A percentile compares a stretch with the other conserved stretches of the same genome.
phyloP scores from a whole-genome alignment of 2,888 invertebrate species.

The Crossocerus cetratus region DNA sequence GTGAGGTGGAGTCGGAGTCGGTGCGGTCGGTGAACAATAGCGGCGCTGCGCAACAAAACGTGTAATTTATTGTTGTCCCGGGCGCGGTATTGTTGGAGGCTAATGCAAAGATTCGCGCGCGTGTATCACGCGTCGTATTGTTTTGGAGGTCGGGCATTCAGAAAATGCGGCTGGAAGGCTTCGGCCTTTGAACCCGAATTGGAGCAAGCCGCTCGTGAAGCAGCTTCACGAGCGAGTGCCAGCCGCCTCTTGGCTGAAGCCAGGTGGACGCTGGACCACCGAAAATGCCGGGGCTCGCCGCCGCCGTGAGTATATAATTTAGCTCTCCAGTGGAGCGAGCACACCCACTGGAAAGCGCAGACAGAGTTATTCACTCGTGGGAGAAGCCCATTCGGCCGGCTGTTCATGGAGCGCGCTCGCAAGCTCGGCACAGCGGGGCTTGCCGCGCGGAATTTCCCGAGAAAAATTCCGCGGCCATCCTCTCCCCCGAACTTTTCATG shows the following conservation, averaged over 20 bases:
- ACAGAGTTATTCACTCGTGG: conserved; percentile 36
- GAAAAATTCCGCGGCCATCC: too few species aligned
- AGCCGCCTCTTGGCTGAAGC: too few species aligned
- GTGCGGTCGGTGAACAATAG: conserved; percentile 14
- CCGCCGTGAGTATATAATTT: conserved; percentile 27
- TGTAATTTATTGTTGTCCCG: conserved; percentile 3
- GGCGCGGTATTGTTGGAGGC: neutral
- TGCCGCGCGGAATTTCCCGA: too few species aligned
- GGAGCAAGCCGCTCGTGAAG: neutral
- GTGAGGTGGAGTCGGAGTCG: too few species aligned
- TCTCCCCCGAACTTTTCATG: too few species aligned
- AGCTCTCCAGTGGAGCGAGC: neutral
- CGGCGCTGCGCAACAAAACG: conserved; percentile 43
- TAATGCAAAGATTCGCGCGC: conserved; percentile 3
- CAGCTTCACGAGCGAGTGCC: too few species aligned
- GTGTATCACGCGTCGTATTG: neutral
- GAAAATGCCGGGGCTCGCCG: conserved; percentile 14
- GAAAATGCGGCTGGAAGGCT: neutral
- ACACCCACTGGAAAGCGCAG: conserved; percentile 17
- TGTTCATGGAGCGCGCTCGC: neutral
- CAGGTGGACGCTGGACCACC: neutral
- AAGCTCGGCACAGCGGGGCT: too few species aligned
- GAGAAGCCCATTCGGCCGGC: conserved; percentile 23
- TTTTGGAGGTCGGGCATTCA: neutral
- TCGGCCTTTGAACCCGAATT: conserved; percentile 2